Evolutionary conservation across 2,113 vertebrate species (phyloP).

Genomic region (Spermophilus dauricus): DNA sequence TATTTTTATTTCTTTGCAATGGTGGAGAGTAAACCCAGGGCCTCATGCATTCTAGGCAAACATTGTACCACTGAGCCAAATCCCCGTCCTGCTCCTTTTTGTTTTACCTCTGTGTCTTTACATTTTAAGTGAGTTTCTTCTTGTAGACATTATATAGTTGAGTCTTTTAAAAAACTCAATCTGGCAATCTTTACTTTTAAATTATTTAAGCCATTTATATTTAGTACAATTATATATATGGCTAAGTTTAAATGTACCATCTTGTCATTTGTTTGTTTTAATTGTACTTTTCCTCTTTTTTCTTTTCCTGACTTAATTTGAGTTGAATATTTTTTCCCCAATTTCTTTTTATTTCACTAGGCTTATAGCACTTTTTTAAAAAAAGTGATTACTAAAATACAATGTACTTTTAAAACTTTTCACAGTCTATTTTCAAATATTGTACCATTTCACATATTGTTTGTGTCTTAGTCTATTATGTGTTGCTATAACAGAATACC

Average conservation of each 20-base stretch:
- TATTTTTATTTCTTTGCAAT: too few relatives aligned
- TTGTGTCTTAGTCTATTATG: not conserved
- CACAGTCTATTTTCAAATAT: slow-evolving; percentile 10
- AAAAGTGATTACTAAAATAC: too few relatives aligned
- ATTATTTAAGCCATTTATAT: slow-evolving; percentile 41
- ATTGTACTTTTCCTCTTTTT: not conserved
- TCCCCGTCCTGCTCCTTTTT: not conserved
- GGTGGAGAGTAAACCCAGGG: too few relatives aligned
- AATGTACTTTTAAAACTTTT: not conserved
- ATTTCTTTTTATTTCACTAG: slow-evolving; percentile 40
- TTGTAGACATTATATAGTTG: not conserved
- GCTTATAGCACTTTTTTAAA: not conserved
- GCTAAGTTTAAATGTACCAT: not conserved
- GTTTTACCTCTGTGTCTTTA: slow-evolving; percentile 1
- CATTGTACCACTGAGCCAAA: not conserved
- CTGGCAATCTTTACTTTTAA: not conserved
- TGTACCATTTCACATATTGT: not conserved
- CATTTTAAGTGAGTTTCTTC: slow-evolving; percentile 43
- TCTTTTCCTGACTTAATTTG: slow-evolving; percentile 18
- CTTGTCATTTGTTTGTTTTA: not conserved
- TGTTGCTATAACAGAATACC: not conserved
- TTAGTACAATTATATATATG: not conserved
- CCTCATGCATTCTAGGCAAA: too few relatives aligned
- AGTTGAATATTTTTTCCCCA: not conserved
- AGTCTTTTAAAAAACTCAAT: not conserved